phyloP scores from a whole-genome alignment of 2,888 invertebrate genomes.

The Dorcus parallelipipedus region DNA sequence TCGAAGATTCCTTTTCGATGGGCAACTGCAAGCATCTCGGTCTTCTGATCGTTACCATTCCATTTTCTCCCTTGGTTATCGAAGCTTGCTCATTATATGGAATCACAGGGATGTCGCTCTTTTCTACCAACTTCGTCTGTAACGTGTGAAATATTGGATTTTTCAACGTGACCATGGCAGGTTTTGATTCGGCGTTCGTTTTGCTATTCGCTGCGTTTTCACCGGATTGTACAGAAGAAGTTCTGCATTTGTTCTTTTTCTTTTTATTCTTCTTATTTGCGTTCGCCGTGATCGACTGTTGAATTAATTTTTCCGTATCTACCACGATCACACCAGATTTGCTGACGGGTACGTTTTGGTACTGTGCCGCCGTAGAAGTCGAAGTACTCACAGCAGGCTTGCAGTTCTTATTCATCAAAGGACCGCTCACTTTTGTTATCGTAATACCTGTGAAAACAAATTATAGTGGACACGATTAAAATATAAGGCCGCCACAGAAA shows the following conservation, averaged over 20 bases:
- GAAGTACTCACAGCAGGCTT: constrained; percentile 10
- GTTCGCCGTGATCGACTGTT: constrained; percentile 36
- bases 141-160: constrained; percentile 71
- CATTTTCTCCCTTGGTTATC: constrained; percentile 68
- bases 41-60: constrained; percentile 82
- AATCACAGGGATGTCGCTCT: constrained; percentile 28
- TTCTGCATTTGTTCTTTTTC: constrained; percentile 51
- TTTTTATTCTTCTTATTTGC: constrained; percentile 53
- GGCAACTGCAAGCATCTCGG: constrained; percentile 47
- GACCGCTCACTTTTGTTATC: constrained; percentile 52
- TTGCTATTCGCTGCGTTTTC: constrained; percentile 24
- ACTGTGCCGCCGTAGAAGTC: constrained; percentile 29
- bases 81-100: constrained; percentile 54
- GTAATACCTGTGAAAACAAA: constrained; percentile 39
- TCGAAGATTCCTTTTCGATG: constrained; percentile 27
- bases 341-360: constrained; percentile 39
- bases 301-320: constrained; percentile 57
- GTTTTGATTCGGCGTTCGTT: constrained; percentile 43
- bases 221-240: constrained; percentile 17
- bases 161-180: constrained; percentile 72
- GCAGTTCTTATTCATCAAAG: constrained; percentile 40
- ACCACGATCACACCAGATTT: constrained; percentile 60
- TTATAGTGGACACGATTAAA: background rate
- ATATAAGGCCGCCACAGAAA: background rate
- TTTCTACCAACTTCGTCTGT: constrained; percentile 45